Conservation (phyloP, 2,113 vertebrate genomes). For the Corapipo altera region DNA sequence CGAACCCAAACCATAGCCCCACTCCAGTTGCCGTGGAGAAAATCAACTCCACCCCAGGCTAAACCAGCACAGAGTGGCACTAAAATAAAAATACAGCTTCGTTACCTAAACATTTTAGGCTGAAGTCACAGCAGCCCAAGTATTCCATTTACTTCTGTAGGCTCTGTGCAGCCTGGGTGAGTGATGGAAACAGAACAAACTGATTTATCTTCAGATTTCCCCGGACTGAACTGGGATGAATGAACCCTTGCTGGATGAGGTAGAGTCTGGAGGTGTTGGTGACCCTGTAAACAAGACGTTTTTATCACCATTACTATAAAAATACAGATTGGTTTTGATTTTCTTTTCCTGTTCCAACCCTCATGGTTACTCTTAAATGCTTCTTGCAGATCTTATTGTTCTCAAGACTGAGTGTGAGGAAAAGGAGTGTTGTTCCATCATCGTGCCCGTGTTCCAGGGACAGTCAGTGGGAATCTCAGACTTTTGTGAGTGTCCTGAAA, state of each 20-base stretch:
- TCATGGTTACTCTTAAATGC: neutral
- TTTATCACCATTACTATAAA: neutral
- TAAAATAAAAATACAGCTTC: neutral
- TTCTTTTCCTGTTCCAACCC: neutral
- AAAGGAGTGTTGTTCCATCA: neutral
- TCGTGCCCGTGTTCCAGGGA: neutral
- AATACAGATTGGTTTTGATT: neutral
- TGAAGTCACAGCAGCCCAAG: neutral
- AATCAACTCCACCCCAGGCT: neutral
- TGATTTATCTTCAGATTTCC: neutral
- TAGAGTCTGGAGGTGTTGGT: neutral
- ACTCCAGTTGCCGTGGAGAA: no score
- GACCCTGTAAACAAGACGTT: neutral
- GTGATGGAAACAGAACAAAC: neutral
- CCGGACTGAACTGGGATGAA: neutral
- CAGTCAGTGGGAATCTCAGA: neutral
- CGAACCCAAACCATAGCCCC: neutral
- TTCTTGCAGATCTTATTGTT: neutral
- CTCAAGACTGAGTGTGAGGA: neutral
- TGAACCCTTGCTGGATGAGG: neutral
- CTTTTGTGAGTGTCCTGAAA: neutral
- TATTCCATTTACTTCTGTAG: neutral
- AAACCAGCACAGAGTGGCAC: neutral
- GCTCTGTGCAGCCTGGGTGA: neutral
- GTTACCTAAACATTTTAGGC: neutral